Conservation (phyloP, 2,888 invertebrate species). For the Metopia argyrocephala region DNA sequence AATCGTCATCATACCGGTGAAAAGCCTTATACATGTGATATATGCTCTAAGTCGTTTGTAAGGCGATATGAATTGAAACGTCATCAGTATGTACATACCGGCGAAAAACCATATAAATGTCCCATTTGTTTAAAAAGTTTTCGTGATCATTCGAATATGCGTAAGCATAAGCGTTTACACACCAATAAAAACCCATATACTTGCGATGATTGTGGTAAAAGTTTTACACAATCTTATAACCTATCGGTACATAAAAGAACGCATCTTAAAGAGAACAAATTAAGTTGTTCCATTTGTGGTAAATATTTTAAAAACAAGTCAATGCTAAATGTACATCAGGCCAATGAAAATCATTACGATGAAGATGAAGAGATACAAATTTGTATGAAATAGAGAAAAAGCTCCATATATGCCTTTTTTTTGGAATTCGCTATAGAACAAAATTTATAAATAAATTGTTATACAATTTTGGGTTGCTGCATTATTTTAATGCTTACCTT, state of each 20-base stretch:
- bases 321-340: conserved; percentile 48
- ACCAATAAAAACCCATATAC: conserved; percentile 39
- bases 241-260: too few relatives aligned
- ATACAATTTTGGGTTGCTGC: too few relatives aligned
- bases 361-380: too few relatives aligned
- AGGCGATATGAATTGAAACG: conserved; percentile 78
- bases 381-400: too few relatives aligned
- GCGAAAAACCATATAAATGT: too few relatives aligned
- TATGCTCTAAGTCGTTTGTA: conserved; percentile 54
- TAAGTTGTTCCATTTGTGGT: conserved; percentile 45
- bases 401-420: too few relatives aligned
- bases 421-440: too few relatives aligned
- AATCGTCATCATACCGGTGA: conserved; percentile 61
- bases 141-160: conserved; percentile 51
- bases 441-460: too few relatives aligned
- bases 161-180: conserved; percentile 50
- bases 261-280: too few relatives aligned
- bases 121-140: conserved; percentile 79
- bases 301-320: conserved; percentile 50
- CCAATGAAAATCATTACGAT: conserved; percentile 55
- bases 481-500: too few relatives aligned
- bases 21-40: conserved; percentile 58
- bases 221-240: too few relatives aligned
- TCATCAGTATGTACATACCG: conserved; percentile 83
- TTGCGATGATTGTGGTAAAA: conserved; percentile 48